These are phyloP conservation scores for Arion vulgaris DNA, from an alignment of 1,140 invertebrate species.

Conservation along the genomic window DNA sequence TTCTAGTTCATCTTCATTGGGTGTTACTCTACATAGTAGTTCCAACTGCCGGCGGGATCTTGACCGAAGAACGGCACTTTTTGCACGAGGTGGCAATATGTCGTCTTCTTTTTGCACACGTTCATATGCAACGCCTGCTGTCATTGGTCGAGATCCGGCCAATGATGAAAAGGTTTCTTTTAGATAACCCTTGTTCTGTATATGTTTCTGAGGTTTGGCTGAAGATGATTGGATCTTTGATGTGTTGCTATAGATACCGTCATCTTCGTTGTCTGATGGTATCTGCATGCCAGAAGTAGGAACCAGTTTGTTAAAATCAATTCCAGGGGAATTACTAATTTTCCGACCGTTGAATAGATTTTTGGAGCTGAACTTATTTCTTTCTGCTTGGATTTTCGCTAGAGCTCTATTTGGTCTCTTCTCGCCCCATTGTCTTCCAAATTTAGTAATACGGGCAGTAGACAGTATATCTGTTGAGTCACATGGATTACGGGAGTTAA, in stretches of 20 bases:
- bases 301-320: conserved; percentile 12
- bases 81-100: background rate
- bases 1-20: background rate
- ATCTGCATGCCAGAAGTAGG: background rate
- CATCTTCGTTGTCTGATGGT: background rate
- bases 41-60: conserved; percentile 20
- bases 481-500: background rate
- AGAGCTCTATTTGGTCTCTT: background rate
- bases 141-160: background rate
- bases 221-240: background rate
- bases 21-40: background rate
- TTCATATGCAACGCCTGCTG: background rate
- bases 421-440: background rate
- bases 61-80: conserved; percentile 14
- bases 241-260: background rate
- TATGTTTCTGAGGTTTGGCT: background rate
- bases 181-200: background rate
- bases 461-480: background rate
- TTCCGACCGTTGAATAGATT: conserved; percentile 18
- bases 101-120: background rate
- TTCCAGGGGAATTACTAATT: background rate
- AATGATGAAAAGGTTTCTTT: background rate
- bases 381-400: background rate
- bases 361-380: conserved; percentile 29
- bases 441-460: background rate